phyloP scores from a whole-genome alignment of 2,113 vertebrate genomes.

The Halichoerus grypus region DNA sequence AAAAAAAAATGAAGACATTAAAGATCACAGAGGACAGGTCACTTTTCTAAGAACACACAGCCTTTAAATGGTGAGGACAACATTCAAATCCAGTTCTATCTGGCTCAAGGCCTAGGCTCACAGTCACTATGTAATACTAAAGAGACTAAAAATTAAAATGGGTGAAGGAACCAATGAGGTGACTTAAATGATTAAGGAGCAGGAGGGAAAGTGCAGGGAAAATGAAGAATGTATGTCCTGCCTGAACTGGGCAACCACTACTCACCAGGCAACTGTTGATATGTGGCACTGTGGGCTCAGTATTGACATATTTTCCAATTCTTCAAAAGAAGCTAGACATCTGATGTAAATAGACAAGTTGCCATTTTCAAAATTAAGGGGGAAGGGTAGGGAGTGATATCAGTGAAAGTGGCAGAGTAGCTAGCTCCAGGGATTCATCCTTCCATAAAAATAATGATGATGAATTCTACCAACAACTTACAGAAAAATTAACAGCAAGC shows the following conservation, averaged over 20 bases:
- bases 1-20: not conserved
- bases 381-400: not conserved
- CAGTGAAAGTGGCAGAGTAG: not conserved
- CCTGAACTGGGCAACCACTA: not conserved
- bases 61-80: not conserved
- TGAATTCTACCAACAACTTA: not conserved
- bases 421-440: not conserved
- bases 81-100: not conserved
- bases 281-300: not conserved
- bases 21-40: not conserved
- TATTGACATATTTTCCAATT: not conserved
- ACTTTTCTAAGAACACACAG: not conserved
- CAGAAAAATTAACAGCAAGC: not conserved
- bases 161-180: not conserved
- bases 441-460: not conserved
- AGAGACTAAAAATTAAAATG: not conserved
- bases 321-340: not conserved
- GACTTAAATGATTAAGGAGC: not conserved
- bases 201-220: not conserved
- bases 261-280: not conserved
- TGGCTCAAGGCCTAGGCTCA: not conserved
- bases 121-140: not conserved
- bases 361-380: not conserved
- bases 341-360: not conserved
- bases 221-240: not conserved